A percentile compares a stretch with the other conserved stretches of the same genome.
Evolutionary conservation across 2,888 invertebrate species (phyloP).

Genomic region (Melanchra persicariae): DNA sequence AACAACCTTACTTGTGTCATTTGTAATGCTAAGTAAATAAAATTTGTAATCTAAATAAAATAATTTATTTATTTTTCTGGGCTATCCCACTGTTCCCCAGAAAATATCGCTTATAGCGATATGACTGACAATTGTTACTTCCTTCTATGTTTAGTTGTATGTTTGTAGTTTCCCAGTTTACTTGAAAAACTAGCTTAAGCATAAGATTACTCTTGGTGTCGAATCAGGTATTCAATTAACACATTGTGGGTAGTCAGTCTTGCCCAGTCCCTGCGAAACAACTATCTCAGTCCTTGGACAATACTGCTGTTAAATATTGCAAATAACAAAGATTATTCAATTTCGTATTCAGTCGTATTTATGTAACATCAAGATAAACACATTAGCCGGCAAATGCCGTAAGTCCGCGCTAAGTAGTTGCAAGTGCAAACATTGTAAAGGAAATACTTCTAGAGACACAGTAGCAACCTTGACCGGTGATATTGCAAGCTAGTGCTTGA

Average conservation of each 20-base stretch:
- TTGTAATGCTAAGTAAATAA: constrained; percentile 5
- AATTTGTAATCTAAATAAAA: too few species aligned
- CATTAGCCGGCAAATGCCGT: constrained; percentile 22
- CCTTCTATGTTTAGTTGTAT: too few species aligned
- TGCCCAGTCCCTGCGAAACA: constrained; percentile 13
- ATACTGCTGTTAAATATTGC: constrained; percentile 1
- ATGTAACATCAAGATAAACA: constrained; percentile 38
- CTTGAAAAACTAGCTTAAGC: too few species aligned
- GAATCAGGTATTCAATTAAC: background rate
- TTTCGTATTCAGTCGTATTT: constrained; percentile 3
- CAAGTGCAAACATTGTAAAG: constrained; percentile 28
- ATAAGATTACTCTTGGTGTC: background rate
- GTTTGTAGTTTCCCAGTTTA: too few species aligned
- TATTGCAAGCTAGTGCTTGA: constrained; percentile 41
- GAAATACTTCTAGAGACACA: constrained; percentile 35
- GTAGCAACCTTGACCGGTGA: constrained; percentile 45
- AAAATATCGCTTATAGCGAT: too few species aligned
- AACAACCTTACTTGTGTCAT: background rate
- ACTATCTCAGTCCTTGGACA: constrained; percentile 33
- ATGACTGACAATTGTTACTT: too few species aligned
- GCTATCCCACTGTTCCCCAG: too few species aligned
- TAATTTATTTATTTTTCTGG: too few species aligned
- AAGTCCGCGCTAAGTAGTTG: constrained; percentile 10
- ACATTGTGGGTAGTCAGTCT: constrained; percentile 6
- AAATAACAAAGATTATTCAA: constrained; percentile 10